Percentiles rank a stretch among this genome's conserved stretches.
phyloP scores from a whole-genome alignment of 2,113 vertebrate genomes.

The Lipophrys pholis region DNA sequence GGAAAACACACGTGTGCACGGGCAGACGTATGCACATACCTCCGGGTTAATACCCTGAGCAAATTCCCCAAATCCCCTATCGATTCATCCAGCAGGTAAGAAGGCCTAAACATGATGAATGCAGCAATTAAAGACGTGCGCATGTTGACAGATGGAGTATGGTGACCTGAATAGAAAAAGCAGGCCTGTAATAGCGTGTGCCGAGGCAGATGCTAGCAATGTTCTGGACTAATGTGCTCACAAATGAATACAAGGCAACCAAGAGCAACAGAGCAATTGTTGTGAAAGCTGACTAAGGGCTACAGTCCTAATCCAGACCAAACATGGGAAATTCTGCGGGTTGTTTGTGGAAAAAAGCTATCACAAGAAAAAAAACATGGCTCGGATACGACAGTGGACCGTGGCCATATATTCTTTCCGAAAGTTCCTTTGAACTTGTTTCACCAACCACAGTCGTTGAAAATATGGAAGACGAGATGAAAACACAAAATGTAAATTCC shows the following conservation, averaged over 20 bases:
- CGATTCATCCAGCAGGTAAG: slow-evolving; percentile 8
- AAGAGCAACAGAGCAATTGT: slow-evolving; percentile 43
- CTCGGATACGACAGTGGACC: slow-evolving; percentile 12
- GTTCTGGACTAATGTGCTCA: slow-evolving; percentile 9
- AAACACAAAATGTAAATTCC: not conserved
- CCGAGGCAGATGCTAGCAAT: slow-evolving; percentile 4
- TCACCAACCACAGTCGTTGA: not conserved
- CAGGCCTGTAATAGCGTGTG: not conserved
- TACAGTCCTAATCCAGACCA: slow-evolving; percentile 47
- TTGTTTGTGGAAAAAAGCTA: slow-evolving; percentile 54
- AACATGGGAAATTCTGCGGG: slow-evolving; percentile 22
- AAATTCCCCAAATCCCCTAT: not conserved
- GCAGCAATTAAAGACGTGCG: slow-evolving; percentile 22
- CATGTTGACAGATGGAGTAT: slow-evolving; percentile 32
- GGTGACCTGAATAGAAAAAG: slow-evolving; percentile 16
- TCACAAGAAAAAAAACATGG: slow-evolving; percentile 27
- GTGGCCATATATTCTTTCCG: not conserved
- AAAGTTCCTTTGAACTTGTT: slow-evolving; percentile 27
- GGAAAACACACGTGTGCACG: slow-evolving; percentile 47
- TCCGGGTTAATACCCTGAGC: slow-evolving; percentile 13
- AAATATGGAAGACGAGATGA: not conserved
- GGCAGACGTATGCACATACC: not conserved
- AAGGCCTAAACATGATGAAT: slow-evolving; percentile 7
- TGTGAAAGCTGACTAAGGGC: slow-evolving; percentile 17
- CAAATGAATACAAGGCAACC: slow-evolving; percentile 16